Percentiles rank a stretch among this genome's conserved stretches.
phyloP scores from a whole-genome alignment of 1,140 invertebrate genomes.

The Drosophila baimaii region DNA sequence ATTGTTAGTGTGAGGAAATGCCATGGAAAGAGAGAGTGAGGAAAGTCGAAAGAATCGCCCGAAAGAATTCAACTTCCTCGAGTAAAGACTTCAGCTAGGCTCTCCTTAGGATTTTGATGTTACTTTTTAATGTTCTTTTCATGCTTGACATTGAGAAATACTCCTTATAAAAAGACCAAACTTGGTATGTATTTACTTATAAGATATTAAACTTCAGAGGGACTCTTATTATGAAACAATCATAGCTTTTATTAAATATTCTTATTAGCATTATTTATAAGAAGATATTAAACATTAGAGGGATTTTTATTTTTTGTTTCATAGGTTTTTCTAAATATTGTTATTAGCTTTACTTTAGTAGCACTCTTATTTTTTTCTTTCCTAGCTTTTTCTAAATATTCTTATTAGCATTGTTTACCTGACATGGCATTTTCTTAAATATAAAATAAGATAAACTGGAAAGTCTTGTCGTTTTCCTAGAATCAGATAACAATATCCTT shows the following conservation, averaged over 20 bases:
- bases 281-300: too few species aligned
- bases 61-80: neutral
- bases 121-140: neutral
- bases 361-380: neutral
- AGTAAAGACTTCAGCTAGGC: neutral
- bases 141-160: neutral
- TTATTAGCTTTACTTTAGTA: too few species aligned
- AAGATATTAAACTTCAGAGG: neutral
- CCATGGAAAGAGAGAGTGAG: constrained; percentile 30
- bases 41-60: neutral
- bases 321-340: too few species aligned
- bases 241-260: too few species aligned
- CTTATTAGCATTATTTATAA: too few species aligned
- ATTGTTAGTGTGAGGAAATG: neutral
- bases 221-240: too few species aligned
- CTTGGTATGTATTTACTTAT: too few species aligned
- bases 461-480: neutral
- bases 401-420: neutral
- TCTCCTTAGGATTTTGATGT: neutral
- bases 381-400: neutral
- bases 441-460: neutral
- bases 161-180: neutral
- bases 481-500: neutral
- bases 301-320: too few species aligned
- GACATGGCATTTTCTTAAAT: neutral